phyloP scores from a whole-genome alignment of 92 coral and sea anemone species.

The Palythoa grandis region DNA sequence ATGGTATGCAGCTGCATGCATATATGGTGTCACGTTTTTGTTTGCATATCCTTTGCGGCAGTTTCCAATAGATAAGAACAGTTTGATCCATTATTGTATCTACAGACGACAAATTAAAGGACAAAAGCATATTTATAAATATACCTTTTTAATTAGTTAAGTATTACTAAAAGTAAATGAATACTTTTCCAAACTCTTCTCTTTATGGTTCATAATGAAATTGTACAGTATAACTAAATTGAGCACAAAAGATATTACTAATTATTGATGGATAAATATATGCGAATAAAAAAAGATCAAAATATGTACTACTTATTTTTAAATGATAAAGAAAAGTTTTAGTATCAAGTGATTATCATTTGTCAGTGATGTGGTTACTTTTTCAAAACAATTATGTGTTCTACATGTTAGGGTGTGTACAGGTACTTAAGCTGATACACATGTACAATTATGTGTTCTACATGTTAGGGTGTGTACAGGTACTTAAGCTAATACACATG shows the following conservation, averaged over 20 bases:
- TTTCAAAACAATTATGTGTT: slow-evolving; percentile 5
- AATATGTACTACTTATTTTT: slow-evolving; percentile 24
- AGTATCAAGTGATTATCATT: slow-evolving; percentile 8
- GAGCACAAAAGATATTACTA: slow-evolving; percentile 21
- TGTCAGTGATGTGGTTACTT: slow-evolving; percentile 12
- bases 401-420: not conserved
- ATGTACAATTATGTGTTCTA: not conserved
- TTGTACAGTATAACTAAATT: slow-evolving; percentile 30
- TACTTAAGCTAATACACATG: too few species aligned
- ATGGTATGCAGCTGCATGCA: slow-evolving; percentile 70
- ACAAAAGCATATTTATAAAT: slow-evolving; percentile 24
- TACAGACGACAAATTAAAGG: slow-evolving; percentile 15
- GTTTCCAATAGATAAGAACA: slow-evolving; percentile 47
- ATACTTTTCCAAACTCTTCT: slow-evolving; percentile 16
- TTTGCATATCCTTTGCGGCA: slow-evolving; percentile 64
- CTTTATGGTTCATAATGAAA: slow-evolving; percentile 22
- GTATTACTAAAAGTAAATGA: slow-evolving; percentile 22
- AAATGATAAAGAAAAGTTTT: slow-evolving; percentile 13
- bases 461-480: too few species aligned
- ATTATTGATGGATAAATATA: slow-evolving; percentile 27
- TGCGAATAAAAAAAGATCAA: slow-evolving; percentile 25
- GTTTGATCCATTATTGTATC: slow-evolving; percentile 58
- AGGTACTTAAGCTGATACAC: not conserved
- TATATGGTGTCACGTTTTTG: slow-evolving; percentile 67
- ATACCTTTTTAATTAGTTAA: slow-evolving; percentile 13